Percentiles rank a stretch among this genome's conserved stretches.
Evolutionary conservation across 2,113 vertebrate genomes (phyloP).

Genomic region (Tricholaema leucomelas): DNA sequence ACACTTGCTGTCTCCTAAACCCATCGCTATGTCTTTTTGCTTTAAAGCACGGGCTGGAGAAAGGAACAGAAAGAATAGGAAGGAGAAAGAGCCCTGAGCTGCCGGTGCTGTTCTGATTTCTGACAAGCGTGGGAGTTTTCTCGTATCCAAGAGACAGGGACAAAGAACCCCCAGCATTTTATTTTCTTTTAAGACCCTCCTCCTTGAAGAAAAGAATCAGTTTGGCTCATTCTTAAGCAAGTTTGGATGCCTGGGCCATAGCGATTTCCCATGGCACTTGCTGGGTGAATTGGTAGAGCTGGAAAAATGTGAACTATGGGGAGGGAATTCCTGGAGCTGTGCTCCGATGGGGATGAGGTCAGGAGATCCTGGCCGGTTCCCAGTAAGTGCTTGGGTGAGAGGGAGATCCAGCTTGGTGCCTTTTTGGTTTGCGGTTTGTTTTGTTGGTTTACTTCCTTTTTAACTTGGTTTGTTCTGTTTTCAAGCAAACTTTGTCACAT

Average conservation of each 20-base stretch:
- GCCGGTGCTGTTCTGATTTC: slow-evolving; percentile 42
- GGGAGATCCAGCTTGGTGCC: neutral
- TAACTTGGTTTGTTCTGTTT: neutral
- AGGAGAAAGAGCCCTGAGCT: slow-evolving; percentile 18
- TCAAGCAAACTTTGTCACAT: neutral
- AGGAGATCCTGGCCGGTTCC: slow-evolving; percentile 19
- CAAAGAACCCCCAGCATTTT: slow-evolving; percentile 67
- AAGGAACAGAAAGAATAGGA: neutral
- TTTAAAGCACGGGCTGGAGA: neutral
- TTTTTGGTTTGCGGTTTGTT: neutral
- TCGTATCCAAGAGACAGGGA: slow-evolving; percentile 66
- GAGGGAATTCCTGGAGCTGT: slow-evolving; percentile 42
- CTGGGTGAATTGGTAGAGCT: neutral
- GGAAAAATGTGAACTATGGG: slow-evolving; percentile 50
- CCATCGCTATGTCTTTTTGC: neutral
- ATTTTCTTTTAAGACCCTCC: slow-evolving; percentile 58
- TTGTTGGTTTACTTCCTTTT: neutral
- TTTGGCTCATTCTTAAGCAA: slow-evolving; percentile 37
- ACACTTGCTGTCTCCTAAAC: slow-evolving; percentile 9
- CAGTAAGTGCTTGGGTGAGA: slow-evolving; percentile 35
- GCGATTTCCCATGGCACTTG: slow-evolving; percentile 38
- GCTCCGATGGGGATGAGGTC: neutral
- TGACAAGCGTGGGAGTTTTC: slow-evolving; percentile 71
- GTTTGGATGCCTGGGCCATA: neutral
- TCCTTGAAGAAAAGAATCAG: slow-evolving; percentile 43